Conservation (phyloP, 1,140 invertebrate species). For the Drosophila sp. region DNA sequence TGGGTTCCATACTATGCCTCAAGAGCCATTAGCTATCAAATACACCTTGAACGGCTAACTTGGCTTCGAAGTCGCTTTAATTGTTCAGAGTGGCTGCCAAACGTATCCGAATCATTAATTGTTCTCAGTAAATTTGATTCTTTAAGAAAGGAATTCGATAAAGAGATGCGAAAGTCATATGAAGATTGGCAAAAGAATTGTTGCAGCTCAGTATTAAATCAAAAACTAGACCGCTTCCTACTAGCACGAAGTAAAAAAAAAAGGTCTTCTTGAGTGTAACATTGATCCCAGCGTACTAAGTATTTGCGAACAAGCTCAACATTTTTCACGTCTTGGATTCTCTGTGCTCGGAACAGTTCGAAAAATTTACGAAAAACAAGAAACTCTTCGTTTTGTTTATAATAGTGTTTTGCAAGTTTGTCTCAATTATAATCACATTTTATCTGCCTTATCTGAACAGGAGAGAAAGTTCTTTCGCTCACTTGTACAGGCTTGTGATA, state of each 20-base stretch:
- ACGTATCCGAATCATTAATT: constrained; percentile 46
- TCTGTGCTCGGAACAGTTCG: constrained; percentile 85
- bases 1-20: constrained; percentile 90
- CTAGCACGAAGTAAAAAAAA: constrained; percentile 88
- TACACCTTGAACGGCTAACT: constrained; percentile 62
- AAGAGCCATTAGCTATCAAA: constrained; percentile 50
- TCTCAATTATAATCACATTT: constrained; percentile 92
- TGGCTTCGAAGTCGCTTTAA: constrained; percentile 61
- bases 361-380: constrained; percentile 87
- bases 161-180: constrained; percentile 76
- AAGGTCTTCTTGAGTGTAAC: constrained; percentile 90
- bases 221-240: constrained; percentile 88
- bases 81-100: constrained; percentile 67
- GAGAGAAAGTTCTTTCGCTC: constrained; percentile 87
- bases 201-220: constrained; percentile 87
- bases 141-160: constrained; percentile 54
- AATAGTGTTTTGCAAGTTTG: constrained; percentile 91
- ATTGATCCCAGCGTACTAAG: constrained; percentile 86
- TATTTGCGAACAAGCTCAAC: constrained; percentile 72
- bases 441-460: constrained; percentile 87
- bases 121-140: constrained; percentile 52
- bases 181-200: constrained; percentile 87
- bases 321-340: constrained; percentile 86
- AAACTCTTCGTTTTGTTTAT: constrained; percentile 88
- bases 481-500: constrained; percentile 87